Conservation (phyloP, 2,888 invertebrate genomes). For the Drosophila flavopinicola region DNA sequence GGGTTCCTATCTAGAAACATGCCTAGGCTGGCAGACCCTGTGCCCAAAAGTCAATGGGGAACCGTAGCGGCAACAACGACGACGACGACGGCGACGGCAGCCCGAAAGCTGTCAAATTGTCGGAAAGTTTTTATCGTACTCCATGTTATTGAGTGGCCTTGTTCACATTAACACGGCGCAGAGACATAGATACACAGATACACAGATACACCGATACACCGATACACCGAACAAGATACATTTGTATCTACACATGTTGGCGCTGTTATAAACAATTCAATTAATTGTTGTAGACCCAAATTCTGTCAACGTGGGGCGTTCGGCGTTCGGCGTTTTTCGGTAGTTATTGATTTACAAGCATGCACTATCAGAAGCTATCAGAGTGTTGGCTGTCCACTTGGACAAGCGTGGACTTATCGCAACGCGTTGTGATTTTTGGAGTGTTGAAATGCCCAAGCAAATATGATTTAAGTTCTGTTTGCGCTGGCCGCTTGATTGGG, state of each 20-base stretch:
- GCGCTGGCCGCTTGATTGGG: conserved; percentile 68
- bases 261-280: conserved; percentile 76
- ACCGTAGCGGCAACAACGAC: conserved; percentile 29
- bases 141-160: conserved; percentile 77
- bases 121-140: conserved; percentile 69
- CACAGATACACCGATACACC: too few species aligned
- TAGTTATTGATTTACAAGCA: conserved; percentile 80
- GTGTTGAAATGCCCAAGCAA: conserved; percentile 78
- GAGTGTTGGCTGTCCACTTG: conserved; percentile 59
- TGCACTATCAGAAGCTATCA: conserved; percentile 55
- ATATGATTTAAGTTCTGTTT: conserved; percentile 77
- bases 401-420: conserved; percentile 63
- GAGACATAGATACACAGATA: conserved; percentile 10
- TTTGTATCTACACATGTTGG: conserved; percentile 75
- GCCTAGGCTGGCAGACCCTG: conserved; percentile 27
- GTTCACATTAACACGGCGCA: conserved; percentile 64
- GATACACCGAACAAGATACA: conserved; percentile 57
- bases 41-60: conserved; percentile 35
- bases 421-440: conserved; percentile 72
- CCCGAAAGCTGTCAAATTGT: conserved; percentile 75
- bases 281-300: conserved; percentile 73
- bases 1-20: conserved; percentile 42
- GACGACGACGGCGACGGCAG: conserved; percentile 37
- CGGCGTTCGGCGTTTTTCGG: conserved; percentile 51
- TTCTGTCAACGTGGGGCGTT: conserved; percentile 41